Conservation (phyloP, 2,888 invertebrate genomes). For the Thelaira solivaga region DNA sequence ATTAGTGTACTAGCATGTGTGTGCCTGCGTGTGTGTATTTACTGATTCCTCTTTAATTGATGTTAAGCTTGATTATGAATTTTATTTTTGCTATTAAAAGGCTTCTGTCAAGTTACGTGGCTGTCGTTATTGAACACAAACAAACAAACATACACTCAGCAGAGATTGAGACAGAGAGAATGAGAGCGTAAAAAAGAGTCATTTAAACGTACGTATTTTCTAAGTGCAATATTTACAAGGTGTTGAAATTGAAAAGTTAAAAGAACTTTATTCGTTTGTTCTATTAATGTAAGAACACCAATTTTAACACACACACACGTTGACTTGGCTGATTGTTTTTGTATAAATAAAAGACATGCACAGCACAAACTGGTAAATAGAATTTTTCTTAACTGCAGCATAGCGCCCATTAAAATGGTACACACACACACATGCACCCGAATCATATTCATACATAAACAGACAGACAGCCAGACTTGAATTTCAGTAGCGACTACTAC, state of each 20-base stretch:
- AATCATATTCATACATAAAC: not conserved
- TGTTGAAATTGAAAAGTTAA: slow-evolving; percentile 45
- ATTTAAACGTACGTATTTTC: not conserved
- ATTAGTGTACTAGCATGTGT: no score
- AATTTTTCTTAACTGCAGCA: slow-evolving; percentile 41
- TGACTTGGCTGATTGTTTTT: not conserved
- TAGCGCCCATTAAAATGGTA: not conserved
- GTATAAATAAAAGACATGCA: not conserved
- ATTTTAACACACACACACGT: slow-evolving; percentile 23
- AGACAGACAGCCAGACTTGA: slow-evolving; percentile 1
- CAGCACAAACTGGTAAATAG: slow-evolving; percentile 14
- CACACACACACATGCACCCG: not conserved
- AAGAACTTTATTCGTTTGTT: slow-evolving; percentile 33
- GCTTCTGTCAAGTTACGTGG: no score
- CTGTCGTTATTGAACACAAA: no score
- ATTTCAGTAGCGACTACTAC: slow-evolving; percentile 34
- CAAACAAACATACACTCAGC: no score
- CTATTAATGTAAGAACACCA: not conserved
- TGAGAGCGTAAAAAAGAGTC: no score
- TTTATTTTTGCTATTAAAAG: slow-evolving; percentile 45
- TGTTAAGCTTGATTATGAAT: slow-evolving; percentile 40
- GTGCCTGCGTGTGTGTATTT: slow-evolving; percentile 13
- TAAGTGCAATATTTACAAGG: slow-evolving; percentile 11
- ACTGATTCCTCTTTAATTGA: slow-evolving; percentile 47
- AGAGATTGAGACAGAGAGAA: no score